phyloP scores from a whole-genome alignment of 2,797 vertebrate genomes.

The Sebastes alutus region DNA sequence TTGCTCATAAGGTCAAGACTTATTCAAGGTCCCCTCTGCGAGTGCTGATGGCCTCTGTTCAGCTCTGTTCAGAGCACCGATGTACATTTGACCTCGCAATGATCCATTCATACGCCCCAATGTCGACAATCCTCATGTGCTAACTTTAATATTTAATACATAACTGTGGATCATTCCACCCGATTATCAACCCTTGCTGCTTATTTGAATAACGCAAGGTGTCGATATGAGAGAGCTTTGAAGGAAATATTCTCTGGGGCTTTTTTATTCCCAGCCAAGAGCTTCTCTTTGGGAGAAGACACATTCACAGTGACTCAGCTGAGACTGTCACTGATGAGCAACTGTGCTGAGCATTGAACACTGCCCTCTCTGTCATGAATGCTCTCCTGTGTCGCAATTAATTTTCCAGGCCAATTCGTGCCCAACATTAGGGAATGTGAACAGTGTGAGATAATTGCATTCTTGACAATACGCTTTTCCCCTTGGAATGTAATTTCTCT shows the following conservation, averaged over 20 bases:
- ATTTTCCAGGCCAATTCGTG: constrained; percentile 67
- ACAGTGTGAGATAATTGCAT: constrained; percentile 61
- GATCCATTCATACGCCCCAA: neutral
- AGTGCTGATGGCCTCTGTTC: neutral
- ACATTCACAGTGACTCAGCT: constrained; percentile 39
- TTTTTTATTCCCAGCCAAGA: constrained; percentile 18
- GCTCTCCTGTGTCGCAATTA: constrained; percentile 72
- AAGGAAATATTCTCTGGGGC: constrained; percentile 10
- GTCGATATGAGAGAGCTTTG: constrained; percentile 1
- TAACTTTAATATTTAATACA: neutral
- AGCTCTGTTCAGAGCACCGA: neutral
- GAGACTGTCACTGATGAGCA: constrained; percentile 47
- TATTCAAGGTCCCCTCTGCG: neutral
- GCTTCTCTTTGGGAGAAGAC: constrained; percentile 21
- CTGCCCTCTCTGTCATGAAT: constrained; percentile 61
- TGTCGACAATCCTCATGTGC: neutral
- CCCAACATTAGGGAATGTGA: constrained; percentile 39
- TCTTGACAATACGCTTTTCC: constrained; percentile 54
- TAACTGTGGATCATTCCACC: neutral
- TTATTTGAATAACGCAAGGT: neutral
- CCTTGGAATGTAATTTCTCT: constrained; percentile 48
- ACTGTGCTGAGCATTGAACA: constrained; percentile 24
- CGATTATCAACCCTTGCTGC: neutral
- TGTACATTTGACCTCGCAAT: neutral
- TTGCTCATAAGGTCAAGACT: neutral